Base-by-base conservation (phyloP, 1,140 invertebrate species). In the Telenomus remus region DNA sequence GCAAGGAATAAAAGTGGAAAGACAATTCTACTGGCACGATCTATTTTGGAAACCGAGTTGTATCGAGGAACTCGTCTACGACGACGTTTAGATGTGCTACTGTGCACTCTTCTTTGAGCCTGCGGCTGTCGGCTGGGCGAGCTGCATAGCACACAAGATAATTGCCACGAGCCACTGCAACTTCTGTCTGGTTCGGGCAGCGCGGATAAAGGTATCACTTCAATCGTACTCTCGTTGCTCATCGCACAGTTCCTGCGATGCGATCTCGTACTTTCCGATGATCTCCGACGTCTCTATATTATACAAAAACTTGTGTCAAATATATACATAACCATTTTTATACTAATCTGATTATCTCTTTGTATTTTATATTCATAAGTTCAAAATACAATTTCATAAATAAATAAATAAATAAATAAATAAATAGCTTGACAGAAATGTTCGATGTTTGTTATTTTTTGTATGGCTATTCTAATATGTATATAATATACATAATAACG, bases 1-100 rank as follows among this genome's bases (percentile, higher is more conserved):
- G 92, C 89, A 3, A 95, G 82, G 80, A 95, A 95, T 33, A 93
- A 89, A 37, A 95, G 71, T 0, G 94, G 94, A 82, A 95, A 95
- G 19, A 94, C 90, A 19, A 94, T 87, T 11, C 94, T 85, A 13
- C 93, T 94, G 9, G 91, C 91, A 8, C 92, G 89, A 84, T 95
- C 94, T 46, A 95, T 94, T 85, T 94, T 93, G 14, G 93, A 95
- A 1, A 95, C 94, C 5, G 93, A 94, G 82, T 95, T 95, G 79
- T 91, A 93, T 61, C 92, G 85, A 0, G 92, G 92, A 2, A 91
- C 89, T 44, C 89, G 89, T 86, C 81, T 90, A 85, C 79, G 89
- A 86, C 82, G 87, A 85, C 46, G 87, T 82, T 61, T 82, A 69
- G 86, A 66, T 79, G 82, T 79, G 81, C 13, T n/a, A n/a, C n/a